phyloP scores from a whole-genome alignment of 2,797 vertebrate genomes.

The Karalla daura region DNA sequence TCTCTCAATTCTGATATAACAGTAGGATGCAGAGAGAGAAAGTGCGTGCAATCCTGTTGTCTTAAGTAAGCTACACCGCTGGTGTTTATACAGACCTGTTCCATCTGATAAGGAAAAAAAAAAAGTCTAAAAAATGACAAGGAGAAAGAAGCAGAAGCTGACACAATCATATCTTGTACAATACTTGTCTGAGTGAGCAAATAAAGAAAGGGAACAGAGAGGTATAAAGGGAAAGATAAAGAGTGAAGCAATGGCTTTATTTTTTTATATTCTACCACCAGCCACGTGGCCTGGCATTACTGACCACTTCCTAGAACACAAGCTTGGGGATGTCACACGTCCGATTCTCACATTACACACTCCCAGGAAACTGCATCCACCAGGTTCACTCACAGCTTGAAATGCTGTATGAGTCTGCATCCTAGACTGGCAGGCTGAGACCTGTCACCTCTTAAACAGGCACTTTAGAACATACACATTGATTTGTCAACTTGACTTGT shows the following conservation, averaged over 20 bases:
- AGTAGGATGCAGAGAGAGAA: too few species aligned
- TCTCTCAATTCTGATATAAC: too few species aligned
- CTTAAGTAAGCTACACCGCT: slow-evolving; percentile 32
- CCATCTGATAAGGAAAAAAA: slow-evolving; percentile 27
- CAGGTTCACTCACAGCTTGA: slow-evolving; percentile 14
- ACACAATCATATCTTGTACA: slow-evolving; percentile 52
- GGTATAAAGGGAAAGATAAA: not conserved
- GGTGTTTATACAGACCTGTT: slow-evolving; percentile 37
- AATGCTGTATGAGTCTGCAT: not conserved
- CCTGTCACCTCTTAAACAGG: slow-evolving; percentile 13
- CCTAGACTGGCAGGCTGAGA: not conserved
- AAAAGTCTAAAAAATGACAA: slow-evolving; percentile 4
- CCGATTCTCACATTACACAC: too few species aligned
- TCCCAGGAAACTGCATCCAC: not conserved
- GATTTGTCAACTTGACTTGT: not conserved
- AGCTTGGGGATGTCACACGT: not conserved
- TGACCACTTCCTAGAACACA: not conserved
- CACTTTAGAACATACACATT: slow-evolving; percentile 4
- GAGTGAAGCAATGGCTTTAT: not conserved
- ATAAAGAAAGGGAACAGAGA: not conserved
- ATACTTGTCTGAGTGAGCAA: not conserved
- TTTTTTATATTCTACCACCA: not conserved
- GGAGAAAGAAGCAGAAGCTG: slow-evolving; percentile 28
- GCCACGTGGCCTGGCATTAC: not conserved
- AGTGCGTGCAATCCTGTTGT: slow-evolving; percentile 30